Evolutionary conservation across 2,888 invertebrate species (phyloP).

Genomic region (Drosophila paucipuncta): DNA sequence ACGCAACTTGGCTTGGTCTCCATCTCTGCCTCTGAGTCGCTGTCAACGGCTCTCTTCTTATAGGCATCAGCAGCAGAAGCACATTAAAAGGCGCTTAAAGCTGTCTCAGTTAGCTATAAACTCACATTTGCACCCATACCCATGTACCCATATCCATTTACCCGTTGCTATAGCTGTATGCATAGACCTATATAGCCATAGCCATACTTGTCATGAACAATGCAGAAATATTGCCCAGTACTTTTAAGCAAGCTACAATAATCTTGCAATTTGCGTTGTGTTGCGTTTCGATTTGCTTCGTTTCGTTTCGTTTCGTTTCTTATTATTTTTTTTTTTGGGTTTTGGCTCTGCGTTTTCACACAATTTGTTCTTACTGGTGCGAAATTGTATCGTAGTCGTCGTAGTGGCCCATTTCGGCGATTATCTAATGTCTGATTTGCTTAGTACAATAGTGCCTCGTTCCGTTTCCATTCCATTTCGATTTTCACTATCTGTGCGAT

Average conservation of each 20-base stretch:
- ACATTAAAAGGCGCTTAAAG: constrained; percentile 71
- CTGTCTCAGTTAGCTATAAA: constrained; percentile 38
- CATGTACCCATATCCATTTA: constrained; percentile 29
- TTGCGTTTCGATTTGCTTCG: constrained; percentile 24
- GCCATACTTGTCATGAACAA: constrained; percentile 65
- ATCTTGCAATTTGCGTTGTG: constrained; percentile 61
- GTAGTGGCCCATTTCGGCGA: constrained; percentile 71
- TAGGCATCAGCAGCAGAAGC: constrained; percentile 36
- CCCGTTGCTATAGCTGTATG: constrained; percentile 35
- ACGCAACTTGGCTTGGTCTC: constrained; percentile 17
- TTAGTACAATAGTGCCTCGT: constrained; percentile 12
- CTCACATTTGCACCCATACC: constrained; percentile 25
- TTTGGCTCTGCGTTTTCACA: constrained; percentile 35
- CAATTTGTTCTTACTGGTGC: constrained; percentile 28
- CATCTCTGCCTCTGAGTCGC: constrained; percentile 14
- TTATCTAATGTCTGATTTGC: constrained; percentile 68
- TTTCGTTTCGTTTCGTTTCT: neutral
- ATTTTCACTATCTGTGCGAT: constrained; percentile 71
- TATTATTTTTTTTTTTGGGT: neutral
- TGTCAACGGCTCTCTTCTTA: constrained; percentile 38
- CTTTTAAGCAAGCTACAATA: constrained; percentile 67
- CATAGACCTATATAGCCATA: constrained; percentile 43
- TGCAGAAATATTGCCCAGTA: constrained; percentile 66
- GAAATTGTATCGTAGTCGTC: constrained; percentile 18
- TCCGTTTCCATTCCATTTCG: constrained; percentile 32